Evolutionary conservation across 2,797 vertebrate species (phyloP), one percentile per base, ranked within the genome.

Genomic region (Cottoperca gobio): DNA sequence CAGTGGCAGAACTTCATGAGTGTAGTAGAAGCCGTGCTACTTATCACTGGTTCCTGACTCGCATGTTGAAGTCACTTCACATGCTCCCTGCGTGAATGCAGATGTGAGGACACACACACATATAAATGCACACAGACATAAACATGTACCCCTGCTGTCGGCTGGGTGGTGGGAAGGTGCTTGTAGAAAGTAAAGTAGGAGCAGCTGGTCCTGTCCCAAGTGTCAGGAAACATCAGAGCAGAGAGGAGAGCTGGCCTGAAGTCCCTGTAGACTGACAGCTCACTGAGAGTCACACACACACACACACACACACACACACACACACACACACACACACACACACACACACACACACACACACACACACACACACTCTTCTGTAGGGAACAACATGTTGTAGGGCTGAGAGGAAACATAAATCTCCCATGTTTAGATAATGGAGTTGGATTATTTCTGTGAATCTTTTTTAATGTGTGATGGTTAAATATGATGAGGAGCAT

Each of bases 121-220:
- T 4, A n/a, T 14, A 26, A 23, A 33, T 12, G 28, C 40, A 24
- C 49, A 40, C 2, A 19, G 23, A 43, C 43, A 49, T 40, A 17
- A 14, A 48, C 42, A 19, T 50, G 40, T 54, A 10, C 49, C 53
- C n/a, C 42, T 58, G 37, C 12, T 66, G 26, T 48, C 6, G 16
- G 42, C 6, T 19, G 59, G 66, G 31, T 37, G 54, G 46, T 21
- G 6, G 40, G 33, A 53, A 14, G n/a, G 16, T 2, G 26, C 39
- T 58, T 42, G 33, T 35, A 43, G 49, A 4, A 14, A 28, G 63
- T 76, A 48, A 66, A 82, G 28, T 68, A 28, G 52, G 26, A 70
- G 54, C 71, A 78, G 79, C 71, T 82, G 83, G 49, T 76, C 37
- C 46, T 65, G 66, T 81, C 63, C 48, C 76, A 65, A 70, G 42